Percentiles rank a stretch among this genome's conserved stretches.
These are phyloP conservation scores for Eurypyga helias DNA, from an alignment of 2,113 vertebrate genomes.

Conservation along the genomic window DNA sequence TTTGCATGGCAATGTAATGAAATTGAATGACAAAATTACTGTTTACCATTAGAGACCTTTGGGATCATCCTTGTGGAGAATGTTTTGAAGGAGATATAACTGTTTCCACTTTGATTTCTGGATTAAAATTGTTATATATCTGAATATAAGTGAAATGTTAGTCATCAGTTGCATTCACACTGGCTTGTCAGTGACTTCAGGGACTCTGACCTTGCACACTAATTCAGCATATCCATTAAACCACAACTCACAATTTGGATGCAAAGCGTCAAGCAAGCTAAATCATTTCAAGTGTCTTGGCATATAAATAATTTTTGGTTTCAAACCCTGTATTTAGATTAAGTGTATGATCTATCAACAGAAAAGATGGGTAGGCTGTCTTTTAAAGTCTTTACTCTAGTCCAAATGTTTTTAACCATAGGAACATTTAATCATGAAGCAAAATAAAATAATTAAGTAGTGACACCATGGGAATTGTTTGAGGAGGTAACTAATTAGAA, in stretches of 20 bases:
- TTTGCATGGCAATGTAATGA: neutral
- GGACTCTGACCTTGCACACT: neutral
- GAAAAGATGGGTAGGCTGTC: neutral
- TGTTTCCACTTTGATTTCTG: neutral
- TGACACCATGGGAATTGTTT: neutral
- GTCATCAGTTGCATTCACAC: neutral
- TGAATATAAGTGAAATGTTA: neutral
- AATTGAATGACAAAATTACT: neutral
- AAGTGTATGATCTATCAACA: neutral
- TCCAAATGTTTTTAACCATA: neutral
- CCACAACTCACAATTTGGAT: neutral
- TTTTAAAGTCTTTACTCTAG: neutral
- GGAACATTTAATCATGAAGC: neutral
- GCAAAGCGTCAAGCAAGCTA: neutral
- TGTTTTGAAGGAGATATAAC: neutral
- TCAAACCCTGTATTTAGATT: neutral
- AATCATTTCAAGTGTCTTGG: neutral
- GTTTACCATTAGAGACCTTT: neutral
- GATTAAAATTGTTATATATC: neutral
- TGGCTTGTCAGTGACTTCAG: neutral
- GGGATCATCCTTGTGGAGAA: neutral
- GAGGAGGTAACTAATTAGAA: neutral
- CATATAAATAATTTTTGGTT: neutral
- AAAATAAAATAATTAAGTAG: neutral
- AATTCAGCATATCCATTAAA: neutral